Conservation (phyloP, 2,113 vertebrate genomes). For the Ia io region DNA sequence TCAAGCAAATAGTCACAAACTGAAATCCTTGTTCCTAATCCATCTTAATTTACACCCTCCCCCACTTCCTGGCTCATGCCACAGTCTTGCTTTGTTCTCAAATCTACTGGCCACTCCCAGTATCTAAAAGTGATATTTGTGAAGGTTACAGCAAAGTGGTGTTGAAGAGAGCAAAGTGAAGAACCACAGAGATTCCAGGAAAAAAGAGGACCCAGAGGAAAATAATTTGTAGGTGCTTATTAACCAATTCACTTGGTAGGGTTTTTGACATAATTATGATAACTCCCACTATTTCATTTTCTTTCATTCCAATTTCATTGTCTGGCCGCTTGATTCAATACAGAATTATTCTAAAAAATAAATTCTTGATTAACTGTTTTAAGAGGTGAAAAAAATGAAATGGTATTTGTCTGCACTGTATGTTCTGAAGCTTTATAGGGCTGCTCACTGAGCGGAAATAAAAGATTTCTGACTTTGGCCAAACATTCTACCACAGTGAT, state of each 20-base stretch:
- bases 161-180: not conserved
- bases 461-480: slow-evolving; percentile 71
- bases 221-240: not conserved
- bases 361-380: slow-evolving; percentile 60
- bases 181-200: not conserved
- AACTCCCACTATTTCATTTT: slow-evolving; percentile 56
- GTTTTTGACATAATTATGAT: slow-evolving; percentile 1
- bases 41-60: not conserved
- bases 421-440: slow-evolving; percentile 56
- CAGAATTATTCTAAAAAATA: slow-evolving; percentile 47
- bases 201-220: not conserved
- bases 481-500: slow-evolving; percentile 62
- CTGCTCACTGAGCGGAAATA: slow-evolving; percentile 58
- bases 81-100: not conserved
- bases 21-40: not conserved
- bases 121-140: not conserved
- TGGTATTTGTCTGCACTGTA: slow-evolving; percentile 37
- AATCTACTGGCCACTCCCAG: not conserved
- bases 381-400: slow-evolving; percentile 16
- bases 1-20: not conserved
- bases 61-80: not conserved
- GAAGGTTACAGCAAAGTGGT: not conserved
- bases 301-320: slow-evolving; percentile 63
- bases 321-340: slow-evolving; percentile 58
- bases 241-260: slow-evolving; percentile 26